Base-by-base conservation (phyloP, 1,140 invertebrate genomes). In the Diploscapter pachys region DNA sequence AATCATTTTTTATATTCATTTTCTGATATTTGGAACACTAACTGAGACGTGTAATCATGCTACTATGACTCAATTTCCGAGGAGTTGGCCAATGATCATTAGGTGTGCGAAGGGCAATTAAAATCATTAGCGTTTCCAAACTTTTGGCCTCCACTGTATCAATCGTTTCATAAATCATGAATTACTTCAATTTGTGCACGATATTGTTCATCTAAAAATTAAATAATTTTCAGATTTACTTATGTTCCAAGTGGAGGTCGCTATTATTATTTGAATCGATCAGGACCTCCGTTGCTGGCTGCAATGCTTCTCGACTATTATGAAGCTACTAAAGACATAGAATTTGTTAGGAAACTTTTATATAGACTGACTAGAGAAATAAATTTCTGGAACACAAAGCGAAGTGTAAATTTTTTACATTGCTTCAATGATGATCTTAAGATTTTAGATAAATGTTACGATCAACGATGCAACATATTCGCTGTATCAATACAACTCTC, bases 201-300 rank as follows among this genome's bases (percentile, higher is more conserved):
- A 57, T 53, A 72, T n/a, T 61, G 76, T 1, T 77, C 77, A 61
- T 56, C 61, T n/a, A n/a, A n/a, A n/a, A n/a, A n/a, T n/a, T n/a
- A n/a, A n/a, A 51, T 56, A 63, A 13, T n/a, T 53, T 78, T 72
- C n/a, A 84, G 82, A 2, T 71, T 74, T 63, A 93, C 93, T 0
- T 91, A 92, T 82, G 92, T 96, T 76, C 93, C 93, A 0, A 96
- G 95, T 81, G 94, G 93, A 2, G 93, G 93, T 0, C 88, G 94
- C 63, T 89, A 94, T 49, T 96, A 96, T 80, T 96, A 95, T 84
- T 86, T 89, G 89, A 87, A 89, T 88, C 88, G 92, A 83, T 93
- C 92, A 0, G 93, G 96, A 81, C 93, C 93, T 0, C 94, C 94
- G 0, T 88, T 95, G 54, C 86, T 96, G 5, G 90, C 87, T 8